Conservation (phyloP, 2,797 vertebrate genomes). For the Allobates femoralis region DNA sequence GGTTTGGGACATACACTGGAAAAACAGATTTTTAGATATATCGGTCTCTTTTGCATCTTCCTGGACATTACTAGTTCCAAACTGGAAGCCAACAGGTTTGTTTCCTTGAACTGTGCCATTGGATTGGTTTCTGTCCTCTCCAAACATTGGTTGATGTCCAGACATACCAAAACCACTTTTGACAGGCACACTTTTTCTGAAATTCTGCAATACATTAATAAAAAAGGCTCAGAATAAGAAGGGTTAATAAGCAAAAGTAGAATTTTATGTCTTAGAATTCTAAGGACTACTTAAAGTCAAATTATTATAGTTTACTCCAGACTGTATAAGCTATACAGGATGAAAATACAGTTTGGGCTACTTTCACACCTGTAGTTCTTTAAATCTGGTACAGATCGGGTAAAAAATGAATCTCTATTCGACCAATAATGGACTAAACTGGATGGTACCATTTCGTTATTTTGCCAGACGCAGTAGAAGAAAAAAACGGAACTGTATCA, state of each 20-base stretch:
- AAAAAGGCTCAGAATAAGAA: not conserved
- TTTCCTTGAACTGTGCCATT: conserved; percentile 88
- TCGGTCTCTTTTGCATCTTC: conserved; percentile 83
- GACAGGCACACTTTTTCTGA: conserved; percentile 77
- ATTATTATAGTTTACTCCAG: not conserved
- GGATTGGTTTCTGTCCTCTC: conserved; percentile 75
- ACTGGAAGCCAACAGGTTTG: conserved; percentile 86
- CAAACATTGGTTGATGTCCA: conserved; percentile 74
- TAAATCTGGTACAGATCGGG: too few species aligned
- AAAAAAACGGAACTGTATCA: too few species aligned
- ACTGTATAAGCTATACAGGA: too few species aligned
- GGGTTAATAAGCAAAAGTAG: not conserved
- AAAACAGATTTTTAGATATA: conserved; percentile 94
- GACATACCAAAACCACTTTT: conserved; percentile 84
- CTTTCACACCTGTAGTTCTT: too few species aligned
- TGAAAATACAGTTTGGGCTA: too few species aligned
- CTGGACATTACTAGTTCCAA: conserved; percentile 79
- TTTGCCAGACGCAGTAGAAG: too few species aligned
- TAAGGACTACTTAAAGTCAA: not conserved
- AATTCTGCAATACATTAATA: conserved; percentile 78
- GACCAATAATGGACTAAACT: too few species aligned
- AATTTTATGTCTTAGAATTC: not conserved
- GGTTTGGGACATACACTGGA: conserved; percentile 96
- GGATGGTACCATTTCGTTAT: too few species aligned
- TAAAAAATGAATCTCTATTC: too few species aligned